Base-by-base conservation (phyloP, 2,113 vertebrate species). In the Scartelaos histophorus region DNA sequence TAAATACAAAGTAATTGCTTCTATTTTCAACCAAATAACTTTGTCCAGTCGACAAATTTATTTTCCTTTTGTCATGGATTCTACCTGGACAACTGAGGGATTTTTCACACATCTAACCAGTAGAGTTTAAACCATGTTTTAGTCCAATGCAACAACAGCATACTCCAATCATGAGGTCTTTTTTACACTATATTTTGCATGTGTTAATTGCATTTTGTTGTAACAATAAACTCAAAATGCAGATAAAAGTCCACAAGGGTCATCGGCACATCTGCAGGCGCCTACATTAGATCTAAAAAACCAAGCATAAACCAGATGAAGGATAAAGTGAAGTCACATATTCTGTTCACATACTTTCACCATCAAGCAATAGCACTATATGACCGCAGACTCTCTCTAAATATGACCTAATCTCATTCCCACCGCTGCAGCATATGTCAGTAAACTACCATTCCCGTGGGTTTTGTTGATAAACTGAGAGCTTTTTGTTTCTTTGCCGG, bases 391-490 rank as follows among this genome's bases (percentile, higher is more conserved):
- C 38, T 43, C 34, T 12, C n/a, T 35, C 19, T 35, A 43, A 64
- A 64, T 35, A 62, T 29, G 15, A 29, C 58, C 9, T 24, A 57
- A 53, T 53, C 54, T 25, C 7, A 24, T 38, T 38, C 61, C 34
- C 61, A 38, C 16, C 17, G 21, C n/a, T n/a, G 34, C 34, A n/a
- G 34, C 17, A 58, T 3, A 25, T 58, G 22, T 58, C 22, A 64
- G 61, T 64, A 64, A 64, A 64, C 35, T 17, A 10, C 34, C 10
- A 17, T 17, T 64, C 61, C 34, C 61, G 10, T 64, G 61, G 34
- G 61, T n/a, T 64, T 64, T 64, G 61, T 43, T 64, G 16, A 38
- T 64, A 64, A 64, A 64, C 29, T 38, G 61, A 61, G 58, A 61
- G 25, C 58, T 64, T 64, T 64, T 38, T 64, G 61, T 64, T 38